These are phyloP conservation scores for Xyliphius kryptos DNA, from an alignment of 2,113 vertebrate species.

Conservation along the genomic window DNA sequence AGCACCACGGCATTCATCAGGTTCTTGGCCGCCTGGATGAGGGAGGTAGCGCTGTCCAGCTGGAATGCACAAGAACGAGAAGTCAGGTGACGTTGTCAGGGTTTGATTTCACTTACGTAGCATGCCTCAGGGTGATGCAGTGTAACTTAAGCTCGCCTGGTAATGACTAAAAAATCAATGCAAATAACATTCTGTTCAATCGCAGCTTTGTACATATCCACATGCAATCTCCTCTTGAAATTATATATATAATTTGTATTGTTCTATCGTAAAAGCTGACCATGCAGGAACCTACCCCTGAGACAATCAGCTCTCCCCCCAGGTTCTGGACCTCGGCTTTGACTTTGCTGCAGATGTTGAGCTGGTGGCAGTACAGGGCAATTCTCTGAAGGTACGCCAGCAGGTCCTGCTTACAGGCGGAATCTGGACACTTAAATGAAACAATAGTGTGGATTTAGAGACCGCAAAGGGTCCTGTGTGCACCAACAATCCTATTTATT, in stretches of 20 bases:
- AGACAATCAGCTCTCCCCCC: constrained; percentile 94
- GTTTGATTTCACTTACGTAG: constrained; percentile 14
- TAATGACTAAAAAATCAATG: constrained; percentile 30
- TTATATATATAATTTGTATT: not conserved
- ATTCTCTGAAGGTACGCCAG: no score
- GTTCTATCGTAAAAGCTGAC: constrained; percentile 2
- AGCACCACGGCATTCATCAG: constrained; percentile 99
- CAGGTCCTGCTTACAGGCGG: no score
- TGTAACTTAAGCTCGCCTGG: constrained; percentile 28
- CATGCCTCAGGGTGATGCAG: constrained; percentile 6
- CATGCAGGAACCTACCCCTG: constrained; percentile 75
- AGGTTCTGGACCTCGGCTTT: no score
- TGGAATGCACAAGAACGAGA: constrained; percentile 47
- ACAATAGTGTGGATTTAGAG: constrained; percentile 2
- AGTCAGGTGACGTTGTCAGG: not conserved
- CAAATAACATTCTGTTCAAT: constrained; percentile 19
- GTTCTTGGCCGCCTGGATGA: constrained; percentile 98
- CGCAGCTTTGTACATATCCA: no score
- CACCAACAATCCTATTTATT: no score
- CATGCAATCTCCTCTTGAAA: not conserved
- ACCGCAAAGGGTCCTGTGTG: no score
- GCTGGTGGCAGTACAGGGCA: no score
- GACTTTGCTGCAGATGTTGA: no score
- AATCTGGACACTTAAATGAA: constrained; percentile 81
- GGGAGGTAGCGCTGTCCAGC: constrained; percentile 96